Percentiles rank a stretch among this genome's conserved stretches.
Evolutionary conservation across 2,888 invertebrate species (phyloP).

Genomic region (Anticlea derivata): DNA sequence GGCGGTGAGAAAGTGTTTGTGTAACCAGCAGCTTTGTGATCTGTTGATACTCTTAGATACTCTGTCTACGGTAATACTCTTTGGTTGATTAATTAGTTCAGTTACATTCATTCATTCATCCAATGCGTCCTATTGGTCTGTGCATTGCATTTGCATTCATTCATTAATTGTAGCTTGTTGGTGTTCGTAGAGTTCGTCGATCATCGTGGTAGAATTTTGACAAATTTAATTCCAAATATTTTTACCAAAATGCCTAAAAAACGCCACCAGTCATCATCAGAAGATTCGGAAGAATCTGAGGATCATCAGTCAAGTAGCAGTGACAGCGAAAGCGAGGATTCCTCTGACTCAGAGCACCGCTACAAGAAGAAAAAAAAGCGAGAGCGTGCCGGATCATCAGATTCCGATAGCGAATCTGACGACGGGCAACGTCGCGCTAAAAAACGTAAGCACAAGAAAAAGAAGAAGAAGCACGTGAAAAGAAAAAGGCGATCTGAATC

Average conservation of each 20-base stretch:
- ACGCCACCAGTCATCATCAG: conserved; percentile 70
- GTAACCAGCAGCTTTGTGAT: too few species aligned
- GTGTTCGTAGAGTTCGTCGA: too few species aligned
- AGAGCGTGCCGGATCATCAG: conserved; percentile 60
- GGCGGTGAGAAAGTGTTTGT: too few species aligned
- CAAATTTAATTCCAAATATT: neutral
- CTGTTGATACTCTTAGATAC: too few species aligned
- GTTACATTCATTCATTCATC: too few species aligned
- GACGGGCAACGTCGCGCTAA: conserved; percentile 65
- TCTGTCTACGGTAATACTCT: too few species aligned
- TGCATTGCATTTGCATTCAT: too few species aligned
- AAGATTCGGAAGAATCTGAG: conserved; percentile 72
- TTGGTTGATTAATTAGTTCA: too few species aligned
- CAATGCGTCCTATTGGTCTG: too few species aligned
- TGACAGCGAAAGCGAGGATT: conserved; percentile 72
- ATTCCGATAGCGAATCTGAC: conserved; percentile 71
- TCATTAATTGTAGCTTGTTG: neutral
- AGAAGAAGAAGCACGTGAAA: conserved; percentile 79
- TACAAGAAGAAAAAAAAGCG: conserved; percentile 77
- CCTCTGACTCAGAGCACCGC: conserved; percentile 66
- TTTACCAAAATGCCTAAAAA: conserved; percentile 62
- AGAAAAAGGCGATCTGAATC: conserved; percentile 70
- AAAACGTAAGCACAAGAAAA: conserved; percentile 80
- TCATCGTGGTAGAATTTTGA: too few species aligned
- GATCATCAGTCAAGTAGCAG: conserved; percentile 68